A percentile compares a stretch with the other conserved stretches of the same genome.
These are phyloP conservation scores for Damaliscus lunatus DNA, from an alignment of 2,113 vertebrate species.

Conservation along the genomic window DNA sequence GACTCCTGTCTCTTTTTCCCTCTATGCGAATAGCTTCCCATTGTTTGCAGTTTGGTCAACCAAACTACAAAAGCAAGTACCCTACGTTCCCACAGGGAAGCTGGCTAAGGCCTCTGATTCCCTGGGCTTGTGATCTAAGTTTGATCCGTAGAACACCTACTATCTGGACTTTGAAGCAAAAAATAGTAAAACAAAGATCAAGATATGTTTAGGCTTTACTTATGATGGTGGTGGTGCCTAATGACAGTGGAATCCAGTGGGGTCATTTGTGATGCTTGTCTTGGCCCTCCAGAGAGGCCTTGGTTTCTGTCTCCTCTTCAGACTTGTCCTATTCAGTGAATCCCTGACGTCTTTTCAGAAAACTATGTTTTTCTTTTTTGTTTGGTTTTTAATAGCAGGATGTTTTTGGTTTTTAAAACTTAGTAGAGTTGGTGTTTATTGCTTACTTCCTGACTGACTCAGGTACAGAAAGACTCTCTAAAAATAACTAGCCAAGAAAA, in stretches of 20 bases:
- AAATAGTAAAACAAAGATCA: background rate
- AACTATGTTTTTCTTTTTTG: background rate
- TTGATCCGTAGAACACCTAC: background rate
- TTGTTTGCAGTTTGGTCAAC: background rate
- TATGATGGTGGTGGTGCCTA: background rate
- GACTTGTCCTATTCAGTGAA: background rate
- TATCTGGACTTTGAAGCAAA: background rate
- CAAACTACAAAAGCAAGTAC: background rate
- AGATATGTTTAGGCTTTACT: background rate
- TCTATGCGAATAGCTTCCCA: background rate
- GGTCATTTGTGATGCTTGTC: background rate
- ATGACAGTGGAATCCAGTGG: fast-evolving
- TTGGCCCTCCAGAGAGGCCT: background rate
- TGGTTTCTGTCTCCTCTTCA: background rate
- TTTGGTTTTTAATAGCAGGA: background rate
- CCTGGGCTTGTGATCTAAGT: background rate
- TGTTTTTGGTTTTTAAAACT: background rate
- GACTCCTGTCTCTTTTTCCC: background rate
- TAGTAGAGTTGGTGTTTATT: background rate
- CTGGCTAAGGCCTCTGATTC: background rate
- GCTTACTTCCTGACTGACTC: background rate
- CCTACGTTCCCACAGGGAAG: background rate
- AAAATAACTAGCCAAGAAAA: background rate
- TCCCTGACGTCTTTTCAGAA: background rate
- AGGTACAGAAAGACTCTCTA: background rate